Percentiles rank a stretch among this genome's conserved stretches.
Evolutionary conservation across 2,113 vertebrate genomes (phyloP).

Genomic region (Actenoides hombroni): DNA sequence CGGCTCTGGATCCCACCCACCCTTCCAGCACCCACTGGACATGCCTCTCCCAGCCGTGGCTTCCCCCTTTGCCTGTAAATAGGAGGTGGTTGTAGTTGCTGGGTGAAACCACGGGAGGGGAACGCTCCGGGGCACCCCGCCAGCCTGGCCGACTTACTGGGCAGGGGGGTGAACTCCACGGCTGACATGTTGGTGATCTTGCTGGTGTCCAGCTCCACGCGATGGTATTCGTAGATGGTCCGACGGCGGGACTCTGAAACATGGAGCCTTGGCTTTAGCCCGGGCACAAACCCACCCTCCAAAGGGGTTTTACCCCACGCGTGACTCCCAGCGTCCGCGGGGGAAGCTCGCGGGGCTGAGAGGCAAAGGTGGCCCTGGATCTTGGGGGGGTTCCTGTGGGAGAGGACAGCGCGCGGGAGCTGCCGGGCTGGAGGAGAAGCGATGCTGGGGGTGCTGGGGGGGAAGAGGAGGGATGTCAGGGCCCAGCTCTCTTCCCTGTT

Average conservation of each 20-base stretch:
- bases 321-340: accelerated
- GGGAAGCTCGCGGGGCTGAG: background rate
- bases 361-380: background rate
- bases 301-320: background rate
- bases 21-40: accelerated
- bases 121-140: accelerated
- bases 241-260: slow-evolving; percentile 78
- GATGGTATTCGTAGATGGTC: slow-evolving; percentile 94
- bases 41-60: background rate
- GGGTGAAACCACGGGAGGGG: background rate
- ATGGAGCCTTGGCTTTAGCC: background rate
- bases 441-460: accelerated
- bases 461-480: background rate
- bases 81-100: accelerated
- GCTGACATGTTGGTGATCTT: slow-evolving; percentile 81
- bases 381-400: background rate
- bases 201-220: slow-evolving; percentile 86
- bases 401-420: accelerated
- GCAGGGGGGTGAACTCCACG: slow-evolving; percentile 89
- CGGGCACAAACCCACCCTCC: accelerated
- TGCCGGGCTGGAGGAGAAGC: background rate
- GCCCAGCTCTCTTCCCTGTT: background rate
- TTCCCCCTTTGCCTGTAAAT: accelerated
- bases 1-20: accelerated
- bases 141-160: slow-evolving; percentile 79